These are phyloP conservation scores for Diplazon laetatorius DNA, from an alignment of 2,888 invertebrate genomes.

Conservation along the genomic window DNA sequence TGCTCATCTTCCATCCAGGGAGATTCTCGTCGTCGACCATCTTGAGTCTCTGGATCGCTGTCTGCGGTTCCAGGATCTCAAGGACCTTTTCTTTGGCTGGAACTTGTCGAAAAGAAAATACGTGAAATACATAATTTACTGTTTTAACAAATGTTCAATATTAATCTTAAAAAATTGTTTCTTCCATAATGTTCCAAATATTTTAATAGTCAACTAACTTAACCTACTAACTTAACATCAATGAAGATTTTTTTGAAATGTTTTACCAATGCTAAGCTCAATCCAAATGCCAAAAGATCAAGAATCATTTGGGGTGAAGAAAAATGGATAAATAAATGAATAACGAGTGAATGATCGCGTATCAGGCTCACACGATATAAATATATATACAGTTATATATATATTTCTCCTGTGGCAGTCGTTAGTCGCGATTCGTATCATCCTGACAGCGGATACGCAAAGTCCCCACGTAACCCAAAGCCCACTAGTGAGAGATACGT, in stretches of 20 bases:
- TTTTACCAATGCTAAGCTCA: too few species aligned
- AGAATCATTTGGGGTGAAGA: too few species aligned
- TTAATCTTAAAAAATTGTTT: too few species aligned
- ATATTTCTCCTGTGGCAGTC: constrained; percentile 22
- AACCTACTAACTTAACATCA: too few species aligned
- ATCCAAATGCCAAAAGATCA: neutral
- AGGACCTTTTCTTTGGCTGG: constrained; percentile 45
- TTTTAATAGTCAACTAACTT: too few species aligned
- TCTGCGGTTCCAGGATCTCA: constrained; percentile 26
- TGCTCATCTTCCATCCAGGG: constrained; percentile 28
- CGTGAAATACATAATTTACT: too few species aligned
- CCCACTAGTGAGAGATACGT: constrained; percentile 57
- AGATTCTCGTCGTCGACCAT: constrained; percentile 33
- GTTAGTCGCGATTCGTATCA: constrained; percentile 32
- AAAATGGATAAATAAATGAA: too few species aligned
- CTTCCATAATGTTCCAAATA: too few species aligned
- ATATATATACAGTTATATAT: neutral
- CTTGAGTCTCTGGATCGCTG: constrained; percentile 27
- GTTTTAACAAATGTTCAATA: too few species aligned
- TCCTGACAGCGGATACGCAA: constrained; percentile 50
- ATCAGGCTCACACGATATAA: neutral
- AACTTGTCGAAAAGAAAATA: constrained; percentile 35
- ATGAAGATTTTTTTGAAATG: too few species aligned
- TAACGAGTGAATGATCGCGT: neutral
- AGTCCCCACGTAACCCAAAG: too few species aligned